Percentiles rank a stretch among this genome's conserved stretches.
Evolutionary conservation across 2,797 vertebrate species (phyloP).

Genomic region (Octomys mimax): DNA sequence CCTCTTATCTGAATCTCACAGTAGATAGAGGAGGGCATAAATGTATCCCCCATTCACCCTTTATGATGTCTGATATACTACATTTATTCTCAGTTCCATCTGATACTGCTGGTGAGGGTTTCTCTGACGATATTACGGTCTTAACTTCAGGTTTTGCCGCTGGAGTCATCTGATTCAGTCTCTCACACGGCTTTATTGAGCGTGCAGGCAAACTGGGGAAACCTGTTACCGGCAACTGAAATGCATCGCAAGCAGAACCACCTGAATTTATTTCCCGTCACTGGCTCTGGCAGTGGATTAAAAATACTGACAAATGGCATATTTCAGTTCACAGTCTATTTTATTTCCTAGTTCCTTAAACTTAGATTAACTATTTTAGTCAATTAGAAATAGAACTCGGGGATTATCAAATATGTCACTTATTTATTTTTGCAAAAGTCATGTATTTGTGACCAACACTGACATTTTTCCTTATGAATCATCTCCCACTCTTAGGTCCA

Average conservation of each 20-base stretch:
- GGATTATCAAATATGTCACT: conserved; percentile 65
- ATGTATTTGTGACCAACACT: conserved; percentile 6
- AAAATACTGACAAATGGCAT: conserved; percentile 74
- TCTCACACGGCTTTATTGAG: conserved; percentile 56
- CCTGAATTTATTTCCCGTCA: conserved; percentile 73
- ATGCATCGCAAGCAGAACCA: conserved; percentile 63
- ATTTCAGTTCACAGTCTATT: conserved; percentile 76
- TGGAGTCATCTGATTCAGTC: conserved; percentile 65
- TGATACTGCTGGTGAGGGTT: conserved; percentile 43
- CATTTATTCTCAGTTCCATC: conserved; percentile 52
- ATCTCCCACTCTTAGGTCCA: background rate
- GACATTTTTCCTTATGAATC: conserved; percentile 23
- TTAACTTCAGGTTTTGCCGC: conserved; percentile 70
- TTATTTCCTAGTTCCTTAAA: conserved; percentile 75
- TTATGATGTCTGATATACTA: conserved; percentile 29
- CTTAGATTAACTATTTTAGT: conserved; percentile 72
- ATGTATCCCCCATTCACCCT: background rate
- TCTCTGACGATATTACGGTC: conserved; percentile 64
- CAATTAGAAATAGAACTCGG: conserved; percentile 80
- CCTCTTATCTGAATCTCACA: conserved; percentile 69
- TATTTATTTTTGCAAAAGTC: conserved; percentile 55
- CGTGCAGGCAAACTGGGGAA: conserved; percentile 63
- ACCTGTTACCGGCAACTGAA: conserved; percentile 62
- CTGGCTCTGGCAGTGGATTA: conserved; percentile 61
- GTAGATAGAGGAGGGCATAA: conserved; percentile 72